Evolutionary conservation across 2,888 invertebrate genomes (phyloP).

Genomic region (Chrysolina oricalcia): DNA sequence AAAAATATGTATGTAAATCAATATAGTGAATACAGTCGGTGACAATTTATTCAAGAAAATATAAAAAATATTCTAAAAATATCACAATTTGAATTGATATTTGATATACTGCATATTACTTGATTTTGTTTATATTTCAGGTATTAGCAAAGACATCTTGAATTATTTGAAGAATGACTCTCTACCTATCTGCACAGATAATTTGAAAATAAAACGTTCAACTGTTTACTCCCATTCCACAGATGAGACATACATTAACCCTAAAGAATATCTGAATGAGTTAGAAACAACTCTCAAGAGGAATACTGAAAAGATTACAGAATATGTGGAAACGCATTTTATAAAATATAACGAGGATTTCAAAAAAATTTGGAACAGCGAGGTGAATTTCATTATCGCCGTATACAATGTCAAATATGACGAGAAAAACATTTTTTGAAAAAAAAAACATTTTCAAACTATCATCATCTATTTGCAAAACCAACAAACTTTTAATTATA

Average conservation of each 20-base stretch:
- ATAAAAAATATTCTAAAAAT: background rate
- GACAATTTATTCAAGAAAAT: background rate
- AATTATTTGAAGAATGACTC: slow-evolving; percentile 16
- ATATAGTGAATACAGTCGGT: too few relatives aligned
- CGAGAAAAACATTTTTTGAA: slow-evolving; percentile 39
- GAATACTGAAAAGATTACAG: slow-evolving; percentile 41
- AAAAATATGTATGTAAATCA: too few relatives aligned
- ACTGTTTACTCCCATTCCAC: slow-evolving; percentile 16
- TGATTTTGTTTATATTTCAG: slow-evolving; percentile 23
- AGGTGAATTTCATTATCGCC: slow-evolving; percentile 56
- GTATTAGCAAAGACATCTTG: slow-evolving; percentile 19
- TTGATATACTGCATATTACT: too few relatives aligned
- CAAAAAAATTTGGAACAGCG: slow-evolving; percentile 58
- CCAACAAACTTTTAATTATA: background rate
- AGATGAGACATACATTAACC: slow-evolving; percentile 16
- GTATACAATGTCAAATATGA: slow-evolving; percentile 63
- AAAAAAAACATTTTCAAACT: background rate
- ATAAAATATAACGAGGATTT: slow-evolving; percentile 49
- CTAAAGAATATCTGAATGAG: slow-evolving; percentile 39
- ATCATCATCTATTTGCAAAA: slow-evolving; percentile 1
- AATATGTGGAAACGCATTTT: slow-evolving; percentile 51
- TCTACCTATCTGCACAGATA: background rate
- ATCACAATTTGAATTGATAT: background rate
- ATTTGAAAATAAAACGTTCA: background rate
- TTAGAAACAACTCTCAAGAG: slow-evolving; percentile 33